These are phyloP conservation scores for Axis porcinus DNA, from an alignment of 2,113 vertebrate genomes.

Conservation along the genomic window DNA sequence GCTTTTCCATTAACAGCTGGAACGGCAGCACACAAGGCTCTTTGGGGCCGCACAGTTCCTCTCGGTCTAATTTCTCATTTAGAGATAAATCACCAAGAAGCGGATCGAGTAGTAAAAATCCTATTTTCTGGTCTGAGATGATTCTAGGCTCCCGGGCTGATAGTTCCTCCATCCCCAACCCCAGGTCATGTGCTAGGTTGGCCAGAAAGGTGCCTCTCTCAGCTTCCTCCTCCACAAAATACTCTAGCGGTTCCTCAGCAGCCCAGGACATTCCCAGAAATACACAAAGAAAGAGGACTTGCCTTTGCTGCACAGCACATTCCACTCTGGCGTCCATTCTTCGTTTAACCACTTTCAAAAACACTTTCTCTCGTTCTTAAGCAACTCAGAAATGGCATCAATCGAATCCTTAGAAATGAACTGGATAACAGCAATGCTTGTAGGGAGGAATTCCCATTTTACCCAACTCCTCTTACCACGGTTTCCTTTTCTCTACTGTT, in stretches of 20 bases:
- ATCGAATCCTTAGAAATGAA: not conserved
- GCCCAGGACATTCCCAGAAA: constrained; percentile 51
- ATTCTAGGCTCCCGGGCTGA: constrained; percentile 78
- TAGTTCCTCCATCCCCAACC: constrained; percentile 80
- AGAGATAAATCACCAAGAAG: constrained; percentile 81
- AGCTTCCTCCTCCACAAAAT: constrained; percentile 79
- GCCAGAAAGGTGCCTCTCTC: constrained; percentile 81
- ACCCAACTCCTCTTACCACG: not conserved
- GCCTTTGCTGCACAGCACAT: constrained; percentile 32
- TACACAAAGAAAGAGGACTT: constrained; percentile 60
- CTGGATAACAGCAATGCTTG: not conserved
- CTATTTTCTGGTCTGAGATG: constrained; percentile 73
- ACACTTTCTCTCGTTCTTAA: not conserved
- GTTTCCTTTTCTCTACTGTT: not conserved
- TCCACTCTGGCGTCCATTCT: constrained; percentile 29
- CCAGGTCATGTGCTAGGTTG: constrained; percentile 83
- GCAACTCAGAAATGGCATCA: constrained; percentile 2
- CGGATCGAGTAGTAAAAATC: constrained; percentile 76
- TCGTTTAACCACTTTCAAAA: not conserved
- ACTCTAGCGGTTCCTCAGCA: not conserved
- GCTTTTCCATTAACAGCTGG: constrained; percentile 85
- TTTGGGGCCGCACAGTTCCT: constrained; percentile 80
- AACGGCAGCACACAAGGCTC: constrained; percentile 80
- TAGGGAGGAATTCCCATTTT: not conserved
- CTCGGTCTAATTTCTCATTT: constrained; percentile 83